Conservation (phyloP, 2,888 invertebrate genomes). For the Acholoe squamosa region DNA sequence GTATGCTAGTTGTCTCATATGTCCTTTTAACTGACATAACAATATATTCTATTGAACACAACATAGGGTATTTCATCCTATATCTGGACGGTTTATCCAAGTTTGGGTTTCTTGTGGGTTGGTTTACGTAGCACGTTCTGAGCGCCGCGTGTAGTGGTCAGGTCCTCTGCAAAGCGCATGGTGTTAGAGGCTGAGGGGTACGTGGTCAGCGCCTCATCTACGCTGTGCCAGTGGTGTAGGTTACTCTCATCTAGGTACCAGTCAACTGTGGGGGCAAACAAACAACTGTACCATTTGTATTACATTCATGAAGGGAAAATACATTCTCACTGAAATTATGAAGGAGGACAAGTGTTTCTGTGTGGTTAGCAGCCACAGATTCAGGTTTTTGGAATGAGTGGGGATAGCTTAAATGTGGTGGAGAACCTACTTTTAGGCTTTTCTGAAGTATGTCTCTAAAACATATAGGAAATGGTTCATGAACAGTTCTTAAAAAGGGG, state of each 20-base stretch:
- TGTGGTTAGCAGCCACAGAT: no score
- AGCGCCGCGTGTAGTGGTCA: neutral
- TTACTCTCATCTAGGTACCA: constrained; percentile 71
- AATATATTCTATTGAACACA: neutral
- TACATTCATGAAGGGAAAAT: no score
- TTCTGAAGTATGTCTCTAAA: no score
- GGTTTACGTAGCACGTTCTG: neutral
- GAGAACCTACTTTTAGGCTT: no score
- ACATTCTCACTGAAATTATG: no score
- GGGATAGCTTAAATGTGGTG: no score
- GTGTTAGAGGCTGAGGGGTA: constrained; percentile 71
- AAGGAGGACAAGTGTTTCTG: no score
- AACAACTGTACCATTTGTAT: neutral
- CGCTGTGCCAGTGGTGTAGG: constrained; percentile 70
- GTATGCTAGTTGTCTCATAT: no score
- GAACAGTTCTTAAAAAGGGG: no score
- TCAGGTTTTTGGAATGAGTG: no score
- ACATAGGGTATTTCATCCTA: neutral
- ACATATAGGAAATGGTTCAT: no score
- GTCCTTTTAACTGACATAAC: no score
- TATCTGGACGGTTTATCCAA: neutral
- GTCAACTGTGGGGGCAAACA: constrained; percentile 67
- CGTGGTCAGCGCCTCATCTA: constrained; percentile 70
- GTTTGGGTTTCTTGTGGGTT: neutral
- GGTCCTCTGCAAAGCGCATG: constrained; percentile 63